Evolutionary conservation across 2,888 invertebrate genomes (phyloP).

Genomic region (Drosophila ezoana): DNA sequence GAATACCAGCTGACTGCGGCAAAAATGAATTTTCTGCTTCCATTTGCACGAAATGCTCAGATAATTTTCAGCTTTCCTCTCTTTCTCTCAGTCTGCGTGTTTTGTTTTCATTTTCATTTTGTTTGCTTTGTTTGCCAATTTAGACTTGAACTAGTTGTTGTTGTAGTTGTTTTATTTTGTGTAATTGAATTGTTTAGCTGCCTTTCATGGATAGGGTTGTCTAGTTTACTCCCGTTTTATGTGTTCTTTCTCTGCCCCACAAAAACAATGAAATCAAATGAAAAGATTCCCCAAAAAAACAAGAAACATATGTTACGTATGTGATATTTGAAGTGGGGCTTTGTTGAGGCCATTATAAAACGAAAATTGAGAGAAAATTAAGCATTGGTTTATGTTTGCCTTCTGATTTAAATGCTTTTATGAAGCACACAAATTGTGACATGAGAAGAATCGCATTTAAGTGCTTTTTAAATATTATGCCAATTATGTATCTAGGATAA

Average conservation of each 20-base stretch:
- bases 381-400: conserved; percentile 6
- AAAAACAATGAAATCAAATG: conserved; percentile 38
- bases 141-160: conserved; percentile 32
- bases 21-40: conserved; percentile 68
- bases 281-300: conserved; percentile 1
- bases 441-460: no score
- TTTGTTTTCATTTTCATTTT: conserved; percentile 38
- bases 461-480: not conserved
- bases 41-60: conserved; percentile 70
- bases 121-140: conserved; percentile 54
- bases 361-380: conserved; percentile 11
- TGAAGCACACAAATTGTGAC: not conserved
- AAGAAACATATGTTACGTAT: not conserved
- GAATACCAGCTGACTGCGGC: conserved; percentile 72
- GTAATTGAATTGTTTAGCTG: conserved; percentile 50
- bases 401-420: conserved; percentile 13
- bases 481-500: no score
- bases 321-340: conserved; percentile 5
- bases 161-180: conserved; percentile 19
- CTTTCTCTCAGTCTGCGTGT: conserved; percentile 18
- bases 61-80: conserved; percentile 58
- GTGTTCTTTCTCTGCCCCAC: conserved; percentile 16
- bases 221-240: conserved; percentile 11
- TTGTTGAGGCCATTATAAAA: conserved; percentile 19
- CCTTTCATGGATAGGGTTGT: conserved; percentile 19